Evolutionary conservation across 2,797 vertebrate species (phyloP), one percentile per base, ranked within the genome.

Genomic region (Odontamblyopus rebecca): DNA sequence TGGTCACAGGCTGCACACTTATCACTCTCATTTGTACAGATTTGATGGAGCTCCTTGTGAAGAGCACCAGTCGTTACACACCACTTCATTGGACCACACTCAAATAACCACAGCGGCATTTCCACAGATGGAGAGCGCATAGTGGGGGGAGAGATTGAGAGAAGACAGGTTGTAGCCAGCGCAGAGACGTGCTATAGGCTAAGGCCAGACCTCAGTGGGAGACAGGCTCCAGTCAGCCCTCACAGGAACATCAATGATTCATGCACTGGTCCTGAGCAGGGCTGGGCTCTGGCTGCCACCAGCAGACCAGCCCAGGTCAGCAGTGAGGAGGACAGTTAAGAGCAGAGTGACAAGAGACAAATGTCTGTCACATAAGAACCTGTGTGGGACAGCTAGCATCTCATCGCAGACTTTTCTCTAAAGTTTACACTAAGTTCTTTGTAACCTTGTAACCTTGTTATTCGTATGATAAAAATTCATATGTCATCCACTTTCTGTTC

Each of bases 231-330:
- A 89, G 89, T 85, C 78, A 82, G 88, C 81, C 69, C 76, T 89
- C 83, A 80, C 86, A 86, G 89, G 86, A 84, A 84, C 84, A 93
- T 93, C 93, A 93, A 94, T 95, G 93, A 94, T 94, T 96, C 93
- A 95, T 94, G 93, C 85, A 85, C 81, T 90, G 89, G 91, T 83
- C 75, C 88, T 86, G 87, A 84, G 89, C 82, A 82, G 85, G 91
- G 86, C 84, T 72, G 78, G 85, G 85, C 82, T 85, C 6, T 81
- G 84, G 77, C 87, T 86, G 89, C 86, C 93, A 90, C 88, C 92
- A 90, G 92, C 88, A 89, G 59, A 61, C 59, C 81, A 79, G 89
- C 89, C 85, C 86, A 88, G 86, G 89, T 93, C 91, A 89, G 87
- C 74, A 76, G 77, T 89, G 88, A 94, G 85, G 75, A 87, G 80